Base-by-base conservation (phyloP, 1,140 invertebrate genomes). In the Bursaphelenchus mucronatus region DNA sequence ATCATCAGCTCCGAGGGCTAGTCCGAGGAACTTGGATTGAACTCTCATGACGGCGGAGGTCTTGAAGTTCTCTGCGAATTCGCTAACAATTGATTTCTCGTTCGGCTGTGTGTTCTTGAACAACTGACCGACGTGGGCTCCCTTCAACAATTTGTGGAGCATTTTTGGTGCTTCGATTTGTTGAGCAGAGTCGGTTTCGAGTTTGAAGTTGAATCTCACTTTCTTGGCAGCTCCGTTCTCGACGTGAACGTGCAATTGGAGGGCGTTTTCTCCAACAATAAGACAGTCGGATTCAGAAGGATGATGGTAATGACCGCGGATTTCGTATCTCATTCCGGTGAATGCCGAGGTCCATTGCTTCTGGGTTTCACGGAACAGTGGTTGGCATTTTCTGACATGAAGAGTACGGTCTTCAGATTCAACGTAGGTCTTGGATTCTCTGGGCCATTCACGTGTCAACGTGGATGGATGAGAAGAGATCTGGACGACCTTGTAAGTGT, bases 331-430 rank as follows among this genome's bases (percentile, higher is more conserved):
- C 30, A 64, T 4, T 15, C 63, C 57, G 21, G 17, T 66, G 21
- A 64, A 62, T 5, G 63, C 55, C 39, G 40, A 45, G 39, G 10
- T 6, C 30, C 13, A 5, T 11, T 9, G 11, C 6, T 39, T 21
- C 11, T 62, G 19, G 11, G 52, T 54, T 17, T n/a, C 10, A 15
- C 30, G 10, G 63, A 43, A 15, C 13, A 30, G n/a, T 10, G 9
- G 10, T 64, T 30, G 61, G 46, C 49, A 49, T 52, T 64, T 41
- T 30, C 64, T 64, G 11, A 70, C 50, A 47, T 53, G n/a, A 39
- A 73, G 40, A 44, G 71, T 73, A 30, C 55, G 71, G 41, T 73
- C 70, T 40, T 64, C 54, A 19, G 59, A 17, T 17, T 73, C 66
- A 45, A 65, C 40, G 53, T 50, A 70, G 3, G 53, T 46, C 30